Conservation (phyloP, 1,140 invertebrate species). For the Uloborus diversus region DNA sequence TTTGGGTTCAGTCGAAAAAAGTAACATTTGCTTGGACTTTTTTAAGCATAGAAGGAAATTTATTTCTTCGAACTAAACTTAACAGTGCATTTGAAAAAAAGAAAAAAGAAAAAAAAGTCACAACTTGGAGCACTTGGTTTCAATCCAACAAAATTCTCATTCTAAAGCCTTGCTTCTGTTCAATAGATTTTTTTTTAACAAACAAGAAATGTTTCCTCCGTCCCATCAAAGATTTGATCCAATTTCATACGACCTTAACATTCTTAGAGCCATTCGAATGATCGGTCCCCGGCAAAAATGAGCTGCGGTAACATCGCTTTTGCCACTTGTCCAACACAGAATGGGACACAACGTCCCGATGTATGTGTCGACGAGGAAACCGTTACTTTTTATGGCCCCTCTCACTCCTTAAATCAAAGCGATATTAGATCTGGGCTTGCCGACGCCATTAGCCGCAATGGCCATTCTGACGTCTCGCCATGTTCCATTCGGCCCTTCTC, state of each 20-base stretch:
- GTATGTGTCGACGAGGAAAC: constrained; percentile 22
- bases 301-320: constrained; percentile 30
- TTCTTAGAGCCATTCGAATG: neutral
- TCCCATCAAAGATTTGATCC: neutral
- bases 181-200: neutral
- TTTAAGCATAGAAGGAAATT: too few species aligned
- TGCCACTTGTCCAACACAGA: constrained; percentile 37
- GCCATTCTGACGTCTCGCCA: constrained; percentile 35
- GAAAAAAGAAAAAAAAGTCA: too few species aligned
- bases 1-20: too few species aligned
- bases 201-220: neutral
- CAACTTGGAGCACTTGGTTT: too few species aligned
- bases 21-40: too few species aligned
- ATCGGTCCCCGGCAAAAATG: constrained; percentile 9
- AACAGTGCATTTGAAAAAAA: too few species aligned
- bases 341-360: constrained; percentile 50
- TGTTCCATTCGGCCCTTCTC: constrained; percentile 7
- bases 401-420: constrained; percentile 53
- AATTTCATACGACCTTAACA: neutral
- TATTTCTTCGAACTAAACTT: too few species aligned
- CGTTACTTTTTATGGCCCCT: constrained; percentile 41
- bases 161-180: neutral
- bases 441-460: constrained; percentile 53
- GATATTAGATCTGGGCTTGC: constrained; percentile 54
- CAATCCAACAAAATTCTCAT: neutral